Evolutionary conservation across 2,113 vertebrate species (phyloP), one percentile per base, ranked within the genome.

Genomic region (Noctilio leporinus): DNA sequence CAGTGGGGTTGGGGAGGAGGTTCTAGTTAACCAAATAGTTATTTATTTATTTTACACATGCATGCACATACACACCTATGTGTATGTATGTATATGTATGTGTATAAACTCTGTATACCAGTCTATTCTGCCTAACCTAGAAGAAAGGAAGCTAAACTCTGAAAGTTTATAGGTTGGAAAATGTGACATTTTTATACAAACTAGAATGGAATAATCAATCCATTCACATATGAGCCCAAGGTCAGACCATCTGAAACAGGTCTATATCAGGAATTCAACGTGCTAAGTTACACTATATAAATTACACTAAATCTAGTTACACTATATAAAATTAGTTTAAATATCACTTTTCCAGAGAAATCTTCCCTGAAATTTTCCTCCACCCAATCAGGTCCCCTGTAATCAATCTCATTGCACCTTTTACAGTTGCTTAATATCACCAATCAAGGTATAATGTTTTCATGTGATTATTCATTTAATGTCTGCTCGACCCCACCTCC

Each of bases 391-490:
- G 28, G 33, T 72, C 1, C 19, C 53, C 73, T 86, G 22, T 45
- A 51, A 82, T 87, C 73, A 51, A 82, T 87, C 73, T 89, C 45
- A 65, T 38, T 95, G 47, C 6, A 55, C 14, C 2, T 20, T 85
- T 86, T 73, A 62, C 26, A 75, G 75, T 87, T 80, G 38, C 26
- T 92, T 94, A 33, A 45, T 65, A 69, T 38, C 72, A 35, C 53
- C 75, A 89, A 89, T 77, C 49, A 81, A 28, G 47, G 24, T 43
- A 17, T 43, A 94, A 64, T 72, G 40, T 55, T 91, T 69, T 77
- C 43, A 75, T 75, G 10, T 35, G 22, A 80, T 93, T 89, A 78
- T 82, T 92, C 77, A 67, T 59, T 93, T 94, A 90, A 40, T 91
- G 84, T 73, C 14, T 87, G 16, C 16, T 12, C 26, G 70, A 11